Evolutionary conservation across 2,113 vertebrate species (phyloP), one percentile per base, ranked within the genome.

Genomic region (Cheirogaleus medius): DNA sequence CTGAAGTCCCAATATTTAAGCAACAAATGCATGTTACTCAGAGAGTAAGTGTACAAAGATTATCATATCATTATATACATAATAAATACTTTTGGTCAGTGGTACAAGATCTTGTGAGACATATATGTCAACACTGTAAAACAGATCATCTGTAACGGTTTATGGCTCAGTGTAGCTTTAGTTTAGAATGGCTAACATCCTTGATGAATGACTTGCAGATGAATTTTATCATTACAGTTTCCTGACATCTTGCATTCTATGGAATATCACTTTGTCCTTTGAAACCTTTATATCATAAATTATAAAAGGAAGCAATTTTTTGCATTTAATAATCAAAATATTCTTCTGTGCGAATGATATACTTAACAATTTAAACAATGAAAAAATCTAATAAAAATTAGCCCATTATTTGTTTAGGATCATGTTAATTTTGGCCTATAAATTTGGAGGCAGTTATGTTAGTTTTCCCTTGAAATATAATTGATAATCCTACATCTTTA

Each of bases 151-250:
- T 92, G 23, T 82, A 91, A 78, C 18, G 83, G n/a, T 82, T 81
- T 87, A 80, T 52, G 54, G 52, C 39, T 95, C 29, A 20, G 32
- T 39, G 37, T 60, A 80, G 21, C 32, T 96, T 78, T 92, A 82
- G 47, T 58, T 90, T 58, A 77, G 97, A 95, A 93, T 64, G 42
- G 15, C 89, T 96, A 96, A 52, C 47, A 90, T 63, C 17, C 32
- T 95, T 95, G 44, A 92, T 92, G 20, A 95, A 63, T 83, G 78
- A 84, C 44, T 96, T 80, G 81, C 60, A 81, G 34, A 37, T 66
- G 44, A 91, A 94, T 85, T 94, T 92, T 97, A 58, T 88, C 85
- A 92, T 69, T 86, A 86, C 49, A 42, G 34, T 13, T 96, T 98
- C 39, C 88, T 91, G 54, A 97, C 42, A 86, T 83, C 69, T 87